phyloP scores from a whole-genome alignment of 2,113 vertebrate genomes.

The Ptilonorhynchus violaceus region DNA sequence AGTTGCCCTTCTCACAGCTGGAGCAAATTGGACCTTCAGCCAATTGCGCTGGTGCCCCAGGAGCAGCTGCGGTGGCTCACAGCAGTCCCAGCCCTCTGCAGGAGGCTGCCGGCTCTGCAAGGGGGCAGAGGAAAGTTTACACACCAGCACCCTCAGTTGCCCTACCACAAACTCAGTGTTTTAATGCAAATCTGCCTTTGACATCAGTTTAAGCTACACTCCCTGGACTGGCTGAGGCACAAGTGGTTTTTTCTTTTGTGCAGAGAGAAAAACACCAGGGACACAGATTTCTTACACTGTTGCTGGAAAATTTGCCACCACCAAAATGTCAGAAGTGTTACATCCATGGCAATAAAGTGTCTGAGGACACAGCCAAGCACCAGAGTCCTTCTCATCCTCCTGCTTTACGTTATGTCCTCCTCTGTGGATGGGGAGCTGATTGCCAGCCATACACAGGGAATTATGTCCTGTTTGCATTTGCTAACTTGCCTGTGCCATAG shows the following conservation, averaged over 20 bases:
- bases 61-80: background rate
- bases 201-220: background rate
- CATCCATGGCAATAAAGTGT: rapidly evolving
- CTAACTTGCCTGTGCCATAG: background rate
- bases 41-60: rapidly evolving
- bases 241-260: background rate
- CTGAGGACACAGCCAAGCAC: background rate
- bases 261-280: background rate
- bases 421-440: background rate
- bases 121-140: too few relatives aligned
- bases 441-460: background rate
- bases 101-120: rapidly evolving
- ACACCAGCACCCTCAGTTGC: background rate
- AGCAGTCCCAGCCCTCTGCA: background rate
- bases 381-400: background rate
- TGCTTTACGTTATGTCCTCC: background rate
- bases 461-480: background rate
- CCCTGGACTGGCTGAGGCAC: background rate
- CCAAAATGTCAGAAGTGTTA: background rate
- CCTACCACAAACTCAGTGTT: background rate
- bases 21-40: background rate
- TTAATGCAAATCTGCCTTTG: background rate
- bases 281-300: background rate
- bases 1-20: background rate
- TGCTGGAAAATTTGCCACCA: background rate